A percentile compares a stretch with the other conserved stretches of the same genome.
Evolutionary conservation across 2,113 vertebrate species (phyloP).

Genomic region (Tonatia bakeri): DNA sequence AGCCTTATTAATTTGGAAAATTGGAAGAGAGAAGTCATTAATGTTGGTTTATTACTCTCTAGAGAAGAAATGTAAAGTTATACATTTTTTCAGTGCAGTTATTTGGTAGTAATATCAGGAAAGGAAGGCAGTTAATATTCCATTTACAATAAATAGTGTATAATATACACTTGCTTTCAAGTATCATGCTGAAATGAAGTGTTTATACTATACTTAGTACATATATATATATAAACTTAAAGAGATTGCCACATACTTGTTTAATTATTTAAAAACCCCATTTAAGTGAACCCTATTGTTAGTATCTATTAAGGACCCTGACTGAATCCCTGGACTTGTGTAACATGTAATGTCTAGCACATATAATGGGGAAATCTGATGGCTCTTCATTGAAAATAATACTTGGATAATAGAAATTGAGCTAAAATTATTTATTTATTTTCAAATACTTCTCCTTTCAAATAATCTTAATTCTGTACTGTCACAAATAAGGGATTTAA

Average conservation of each 20-base stretch:
- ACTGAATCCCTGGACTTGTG: background rate
- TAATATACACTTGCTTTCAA: slow-evolving; percentile 26
- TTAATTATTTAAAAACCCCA: background rate
- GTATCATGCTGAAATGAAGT: slow-evolving; percentile 38
- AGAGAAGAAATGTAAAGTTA: slow-evolving; percentile 39
- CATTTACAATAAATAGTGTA: slow-evolving; percentile 30
- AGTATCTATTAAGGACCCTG: slow-evolving; percentile 4
- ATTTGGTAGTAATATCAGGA: slow-evolving; percentile 21
- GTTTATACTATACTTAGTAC: slow-evolving; percentile 21
- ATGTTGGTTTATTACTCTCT: background rate
- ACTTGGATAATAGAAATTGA: slow-evolving; percentile 47
- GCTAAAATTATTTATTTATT: slow-evolving; percentile 19
- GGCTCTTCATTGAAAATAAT: slow-evolving; percentile 30
- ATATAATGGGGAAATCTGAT: slow-evolving; percentile 12
- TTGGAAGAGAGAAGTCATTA: background rate
- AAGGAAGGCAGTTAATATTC: slow-evolving; percentile 31
- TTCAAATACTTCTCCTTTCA: slow-evolving; percentile 20
- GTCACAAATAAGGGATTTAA: slow-evolving; percentile 26
- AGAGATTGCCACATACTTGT: slow-evolving; percentile 10
- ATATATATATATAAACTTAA: background rate
- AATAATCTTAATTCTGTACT: slow-evolving; percentile 18
- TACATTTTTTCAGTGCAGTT: background rate
- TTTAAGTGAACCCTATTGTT: slow-evolving; percentile 23
- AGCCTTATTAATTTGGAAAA: slow-evolving; percentile 24
- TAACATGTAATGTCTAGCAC: slow-evolving; percentile 12